Evolutionary conservation across 2,113 vertebrate genomes (phyloP), one percentile per base, ranked within the genome.

Genomic region (Opisthocomus hoazin): DNA sequence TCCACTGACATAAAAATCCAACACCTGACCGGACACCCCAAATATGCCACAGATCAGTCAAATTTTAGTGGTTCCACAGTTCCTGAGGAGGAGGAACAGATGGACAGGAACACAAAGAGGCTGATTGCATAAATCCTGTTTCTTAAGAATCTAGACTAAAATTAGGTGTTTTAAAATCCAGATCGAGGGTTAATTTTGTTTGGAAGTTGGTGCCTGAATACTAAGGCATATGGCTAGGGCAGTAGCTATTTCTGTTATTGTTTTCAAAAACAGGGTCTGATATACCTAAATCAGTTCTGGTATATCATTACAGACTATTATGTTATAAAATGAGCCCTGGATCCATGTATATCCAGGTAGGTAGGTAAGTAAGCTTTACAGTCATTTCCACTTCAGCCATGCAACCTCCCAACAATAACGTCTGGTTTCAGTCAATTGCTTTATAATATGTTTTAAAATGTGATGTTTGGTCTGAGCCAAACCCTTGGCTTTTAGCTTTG

Each of bases 361-460:
- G 5, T 36, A 65, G 24, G 22, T 70, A 84, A 69, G 32, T 30
- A 51, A 76, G 15, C 3, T 64, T 94, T 86, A 66, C 7, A 12
- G 43, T 45, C 37, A 48, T 88, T 92, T 86, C 60, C 32, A 81
- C 27, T 90, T 93, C 43, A 95, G 56, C 48, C 36, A 32, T 75
- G 11, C 23, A 92, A 74, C 18, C 19, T 91, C 43, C 65, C 71
- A 89, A 74, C 34, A 78, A 46, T 78, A 89, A 93, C 58, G 94
- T 93, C 69, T 89, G 53, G 53, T 84, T 93, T 90, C 76, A 80
- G 56, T 71, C 93, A 96, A 90, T 90, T 92, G 81, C 69, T 87
- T 96, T 78, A 87, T 87, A 95, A 96, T 93, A 77, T 82, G 34
- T 71, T 93, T 86, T 93, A 78, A 95, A 96, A 68, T 45, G 69